Evolutionary conservation across 1,140 invertebrate species (phyloP).

Genomic region (Drosophila willistoni): DNA sequence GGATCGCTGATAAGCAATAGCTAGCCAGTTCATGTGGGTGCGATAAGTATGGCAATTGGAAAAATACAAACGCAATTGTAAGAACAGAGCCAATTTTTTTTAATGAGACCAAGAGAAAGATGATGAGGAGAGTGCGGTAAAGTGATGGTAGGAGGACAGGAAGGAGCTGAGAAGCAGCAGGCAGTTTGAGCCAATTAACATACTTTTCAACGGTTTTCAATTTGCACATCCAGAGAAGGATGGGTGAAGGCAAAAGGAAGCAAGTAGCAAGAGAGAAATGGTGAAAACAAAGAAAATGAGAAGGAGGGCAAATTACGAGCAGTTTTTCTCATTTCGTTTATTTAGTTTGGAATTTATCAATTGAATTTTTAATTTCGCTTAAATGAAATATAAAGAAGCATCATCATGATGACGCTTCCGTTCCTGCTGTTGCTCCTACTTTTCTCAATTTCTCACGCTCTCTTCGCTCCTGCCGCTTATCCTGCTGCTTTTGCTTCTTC

Average conservation of each 20-base stretch:
- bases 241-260: slow-evolving; percentile 17
- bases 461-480: neutral
- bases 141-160: neutral
- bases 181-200: slow-evolving; percentile 57
- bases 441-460: neutral
- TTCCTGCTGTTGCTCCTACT: slow-evolving; percentile 6
- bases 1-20: slow-evolving; percentile 42
- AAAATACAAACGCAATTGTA: neutral
- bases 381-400: slow-evolving; percentile 45
- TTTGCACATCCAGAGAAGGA: slow-evolving; percentile 33
- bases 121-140: neutral
- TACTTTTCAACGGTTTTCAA: slow-evolving; percentile 65
- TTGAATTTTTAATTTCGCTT: slow-evolving; percentile 71
- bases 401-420: slow-evolving; percentile 15
- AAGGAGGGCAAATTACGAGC: slow-evolving; percentile 30
- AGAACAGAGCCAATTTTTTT: slow-evolving; percentile 23
- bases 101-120: slow-evolving; percentile 37
- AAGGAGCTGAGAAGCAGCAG: neutral
- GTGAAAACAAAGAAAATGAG: slow-evolving; percentile 4
- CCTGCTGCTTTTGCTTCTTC: neutral
- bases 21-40: slow-evolving; percentile 55
- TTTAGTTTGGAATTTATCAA: slow-evolving; percentile 68
- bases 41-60: slow-evolving; percentile 40
- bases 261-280: slow-evolving; percentile 36
- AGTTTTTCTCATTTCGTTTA: slow-evolving; percentile 40